Percentiles rank a stretch among this genome's conserved stretches.
These are phyloP conservation scores for Lasioglossum pauxillum DNA, from an alignment of 2,888 invertebrate genomes.

Conservation along the genomic window DNA sequence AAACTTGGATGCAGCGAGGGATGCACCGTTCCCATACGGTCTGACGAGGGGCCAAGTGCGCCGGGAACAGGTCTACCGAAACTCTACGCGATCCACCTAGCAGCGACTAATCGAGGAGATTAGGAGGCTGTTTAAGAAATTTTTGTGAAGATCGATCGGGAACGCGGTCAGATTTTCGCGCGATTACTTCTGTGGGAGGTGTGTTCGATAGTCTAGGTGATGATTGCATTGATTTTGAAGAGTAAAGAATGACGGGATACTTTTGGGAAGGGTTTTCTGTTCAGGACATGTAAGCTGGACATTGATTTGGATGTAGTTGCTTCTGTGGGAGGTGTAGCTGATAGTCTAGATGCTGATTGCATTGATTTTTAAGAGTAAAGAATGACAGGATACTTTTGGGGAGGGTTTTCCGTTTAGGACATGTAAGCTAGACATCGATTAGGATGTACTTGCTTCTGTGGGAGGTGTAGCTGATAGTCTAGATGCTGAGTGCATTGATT, in stretches of 20 bases:
- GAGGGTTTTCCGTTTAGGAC: too few relatives aligned
- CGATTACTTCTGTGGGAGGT: too few relatives aligned
- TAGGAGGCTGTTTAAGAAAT: too few relatives aligned
- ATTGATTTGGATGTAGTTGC: background rate
- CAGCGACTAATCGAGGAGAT: background rate
- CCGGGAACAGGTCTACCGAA: background rate
- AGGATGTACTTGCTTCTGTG: background rate
- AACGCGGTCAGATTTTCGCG: too few relatives aligned
- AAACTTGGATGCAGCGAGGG: conserved; percentile 13
- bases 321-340: background rate
- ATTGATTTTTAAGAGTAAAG: background rate
- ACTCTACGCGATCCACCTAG: background rate
- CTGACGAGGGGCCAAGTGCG: background rate
- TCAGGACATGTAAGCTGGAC: too few relatives aligned
- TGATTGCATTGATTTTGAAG: too few relatives aligned
- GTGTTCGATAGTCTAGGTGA: too few relatives aligned
- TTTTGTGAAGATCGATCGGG: too few relatives aligned
- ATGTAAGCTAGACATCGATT: background rate
- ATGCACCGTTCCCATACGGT: conserved; percentile 5
- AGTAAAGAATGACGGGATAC: too few relatives aligned
- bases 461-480: background rate
- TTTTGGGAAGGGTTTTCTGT: too few relatives aligned
- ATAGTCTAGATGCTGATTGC: background rate
- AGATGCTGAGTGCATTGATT: background rate
- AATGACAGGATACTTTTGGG: background rate